Evolutionary conservation across 2,797 vertebrate genomes (phyloP), one percentile per base, ranked within the genome.

Genomic region (Novumbra hubbsi): DNA sequence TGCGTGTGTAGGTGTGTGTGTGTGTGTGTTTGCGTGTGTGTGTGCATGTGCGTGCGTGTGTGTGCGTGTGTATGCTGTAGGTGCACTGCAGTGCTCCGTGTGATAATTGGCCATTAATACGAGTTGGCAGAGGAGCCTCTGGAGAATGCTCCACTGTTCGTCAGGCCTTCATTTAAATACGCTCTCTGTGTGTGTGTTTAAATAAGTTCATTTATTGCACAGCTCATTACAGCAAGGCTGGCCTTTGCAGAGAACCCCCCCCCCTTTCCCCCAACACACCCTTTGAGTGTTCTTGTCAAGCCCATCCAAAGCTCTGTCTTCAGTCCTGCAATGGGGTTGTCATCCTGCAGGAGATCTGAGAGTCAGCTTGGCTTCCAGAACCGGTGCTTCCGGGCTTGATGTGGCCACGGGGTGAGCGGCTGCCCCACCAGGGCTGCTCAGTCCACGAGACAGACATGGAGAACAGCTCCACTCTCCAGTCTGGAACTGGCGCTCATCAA

Each of bases 401-500:
- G 55, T 60, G n/a, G 8, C 21, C 55, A n/a, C 24, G 55, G n/a
- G 55, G n/a, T 24, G 24, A 57, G n/a, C 11, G 12, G n/a, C 55
- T 24, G 55, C n/a, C 14, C 55, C 55, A 57, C n/a, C n/a, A 21
- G 55, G 19, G 32, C 64, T 32, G 45, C 27, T 77, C 73, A 62
- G 77, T 79, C 78, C 75, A 21, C 14, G 72, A 77, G 84, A 86
- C 86, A 77, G 84, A 86, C 86, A 90, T 87, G 86, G 88, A 88
- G 90, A 86, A 74, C 79, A 83, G 79, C 87, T 86, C 84, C 83
- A 84, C 82, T 45, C 41, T 45, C 81, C 89, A 83, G 83, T 90
- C 88, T 89, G 86, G 86, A 91, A 90, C 86, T 86, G 86, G 87
- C 89, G 93, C 91, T 92, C 88, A 93, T 92, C 90, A 92, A 90